These are phyloP conservation scores for Anagyrus pseudococci DNA, from an alignment of 2,888 invertebrate species.

Conservation along the genomic window DNA sequence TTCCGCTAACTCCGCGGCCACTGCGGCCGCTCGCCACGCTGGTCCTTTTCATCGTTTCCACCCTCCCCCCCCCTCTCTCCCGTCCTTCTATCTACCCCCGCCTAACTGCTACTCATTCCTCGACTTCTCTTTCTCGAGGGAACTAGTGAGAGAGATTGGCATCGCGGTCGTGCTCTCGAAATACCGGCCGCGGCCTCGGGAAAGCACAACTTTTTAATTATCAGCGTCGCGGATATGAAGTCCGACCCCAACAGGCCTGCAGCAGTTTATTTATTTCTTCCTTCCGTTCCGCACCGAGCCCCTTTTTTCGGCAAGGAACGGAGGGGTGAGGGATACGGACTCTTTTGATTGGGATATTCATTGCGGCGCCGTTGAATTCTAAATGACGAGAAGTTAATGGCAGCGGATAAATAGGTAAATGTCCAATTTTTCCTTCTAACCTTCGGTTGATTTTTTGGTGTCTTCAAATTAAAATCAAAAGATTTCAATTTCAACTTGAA, in stretches of 20 bases:
- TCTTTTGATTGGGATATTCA: too few species aligned
- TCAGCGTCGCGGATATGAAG: conserved; percentile 35
- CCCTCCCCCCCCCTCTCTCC: conserved; percentile 1
- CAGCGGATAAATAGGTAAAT: too few species aligned
- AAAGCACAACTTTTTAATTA: conserved; percentile 39
- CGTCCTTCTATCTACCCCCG: too few species aligned
- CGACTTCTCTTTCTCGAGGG: neutral
- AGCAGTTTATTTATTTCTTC: conserved; percentile 24
- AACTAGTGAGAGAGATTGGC: conserved; percentile 28
- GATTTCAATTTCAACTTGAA: too few species aligned
- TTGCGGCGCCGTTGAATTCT: too few species aligned
- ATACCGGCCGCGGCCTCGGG: conserved; percentile 6
- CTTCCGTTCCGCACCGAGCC: neutral
- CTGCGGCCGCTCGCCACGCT: neutral
- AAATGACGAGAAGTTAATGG: too few species aligned
- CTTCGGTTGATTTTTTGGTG: too few species aligned
- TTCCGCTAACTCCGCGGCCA: neutral
- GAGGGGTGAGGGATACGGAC: neutral
- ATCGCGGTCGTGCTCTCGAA: conserved; percentile 14
- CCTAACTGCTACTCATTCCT: conserved; percentile 1
- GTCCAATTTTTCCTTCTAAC: too few species aligned
- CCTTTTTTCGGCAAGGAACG: too few species aligned
- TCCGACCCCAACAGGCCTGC: conserved; percentile 21
- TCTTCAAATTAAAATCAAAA: too few species aligned
- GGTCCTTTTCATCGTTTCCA: conserved; percentile 36